Evolutionary conservation across 2,888 invertebrate genomes (phyloP), one percentile per base, ranked within the genome.

Genomic region (Rhogogaster chlorosoma): DNA sequence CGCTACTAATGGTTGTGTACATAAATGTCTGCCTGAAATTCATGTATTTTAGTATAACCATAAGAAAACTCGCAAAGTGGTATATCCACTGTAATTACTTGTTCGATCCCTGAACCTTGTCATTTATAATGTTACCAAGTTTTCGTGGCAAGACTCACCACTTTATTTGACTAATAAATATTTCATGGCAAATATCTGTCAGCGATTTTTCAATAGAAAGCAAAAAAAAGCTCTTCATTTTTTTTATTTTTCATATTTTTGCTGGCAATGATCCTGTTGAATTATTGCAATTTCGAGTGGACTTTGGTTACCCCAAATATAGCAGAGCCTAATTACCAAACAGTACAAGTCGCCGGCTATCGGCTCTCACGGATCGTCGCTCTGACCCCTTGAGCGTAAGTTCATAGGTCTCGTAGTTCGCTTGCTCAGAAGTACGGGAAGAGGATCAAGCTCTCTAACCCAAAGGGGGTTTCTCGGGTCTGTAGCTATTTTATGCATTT

Each of bases 401-500:
- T 80, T 61, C 57, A 49, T 36, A 29, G 80, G 57, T 45, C 77
- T 49, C 12, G 42, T 22, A 73, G 38, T 42, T 18, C 22, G 22
- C 2, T 73, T 38, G 42, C 73, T 71, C 73, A 53, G 5, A 29
- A 18, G 15, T 49, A 15, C 22, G 53, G 18, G 61, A 36, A 38
- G 38, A 61, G 26, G 83, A 83, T 83, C 83, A 61, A 67, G 67
- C 42, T 36, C 83, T 18, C 26, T 29, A 45, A 29, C 38, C 83
- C 70, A 10, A 29, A 9, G 53, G 36, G 38, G 36, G 61, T 61
- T 38, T 29, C 67, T 45, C 45, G 64, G 29, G 36, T 38, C 38
- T 26, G 71, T 85, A 67, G 67, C 84, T 84, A 85, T 82, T 85
- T 85, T 85, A 67, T 82, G 80, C 82, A 82, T 85, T 70, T 82